These are phyloP conservation scores for Gallirallus australis DNA, from an alignment of 2,797 vertebrate genomes.

Conservation along the genomic window DNA sequence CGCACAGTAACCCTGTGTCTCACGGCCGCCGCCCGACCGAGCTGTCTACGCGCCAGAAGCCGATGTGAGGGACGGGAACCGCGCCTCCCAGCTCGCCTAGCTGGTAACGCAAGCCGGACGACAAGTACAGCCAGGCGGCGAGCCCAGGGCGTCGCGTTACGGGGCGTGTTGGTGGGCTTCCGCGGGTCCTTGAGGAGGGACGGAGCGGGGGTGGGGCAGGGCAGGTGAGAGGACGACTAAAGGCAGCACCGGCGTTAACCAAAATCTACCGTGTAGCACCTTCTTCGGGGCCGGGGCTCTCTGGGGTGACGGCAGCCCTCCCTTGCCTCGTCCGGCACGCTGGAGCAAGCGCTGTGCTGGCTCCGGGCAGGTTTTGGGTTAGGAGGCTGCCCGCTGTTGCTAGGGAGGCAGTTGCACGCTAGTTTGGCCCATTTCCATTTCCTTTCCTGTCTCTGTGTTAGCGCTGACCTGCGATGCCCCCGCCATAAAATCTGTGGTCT, in stretches of 20 bases:
- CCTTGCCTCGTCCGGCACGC: not conserved
- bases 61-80: accelerated
- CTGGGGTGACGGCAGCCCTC: not conserved
- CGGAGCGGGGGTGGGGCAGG: too few species aligned
- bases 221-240: not conserved
- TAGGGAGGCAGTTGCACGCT: not conserved
- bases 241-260: not conserved
- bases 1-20: accelerated
- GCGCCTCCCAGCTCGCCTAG: not conserved
- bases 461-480: not conserved
- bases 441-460: not conserved
- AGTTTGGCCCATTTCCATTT: not conserved
- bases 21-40: not conserved
- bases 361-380: accelerated
- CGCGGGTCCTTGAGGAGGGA: too few species aligned
- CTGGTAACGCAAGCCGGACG: too few species aligned
- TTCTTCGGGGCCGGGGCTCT: not conserved
- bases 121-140: too few species aligned
- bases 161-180: too few species aligned
- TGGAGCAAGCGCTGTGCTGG: accelerated
- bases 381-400: not conserved
- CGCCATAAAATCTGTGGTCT: not conserved
- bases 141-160: too few species aligned
- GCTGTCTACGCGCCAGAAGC: accelerated
- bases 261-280: too few species aligned